Conservation (phyloP, 2,888 invertebrate genomes). For the Mythimna lalbum region DNA sequence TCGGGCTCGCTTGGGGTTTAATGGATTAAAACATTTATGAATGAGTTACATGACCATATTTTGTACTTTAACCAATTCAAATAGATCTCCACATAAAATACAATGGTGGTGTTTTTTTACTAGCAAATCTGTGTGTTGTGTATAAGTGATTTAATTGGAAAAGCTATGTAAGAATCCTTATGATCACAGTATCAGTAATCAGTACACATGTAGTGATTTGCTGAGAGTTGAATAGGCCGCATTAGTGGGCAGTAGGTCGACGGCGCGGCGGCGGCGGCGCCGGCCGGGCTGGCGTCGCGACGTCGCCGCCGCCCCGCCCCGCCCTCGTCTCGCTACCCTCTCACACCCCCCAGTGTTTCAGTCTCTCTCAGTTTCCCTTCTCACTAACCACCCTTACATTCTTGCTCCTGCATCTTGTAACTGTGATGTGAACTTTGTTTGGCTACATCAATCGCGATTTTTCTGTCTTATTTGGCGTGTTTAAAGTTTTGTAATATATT, state of each 20-base stretch:
- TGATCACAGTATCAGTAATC: conserved; percentile 55
- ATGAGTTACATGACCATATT: neutral
- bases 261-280: conserved; percentile 74
- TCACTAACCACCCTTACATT: conserved; percentile 56
- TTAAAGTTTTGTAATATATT: conserved; percentile 9
- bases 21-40: too few species aligned
- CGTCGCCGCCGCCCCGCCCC: conserved; percentile 77
- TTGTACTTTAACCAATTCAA: neutral
- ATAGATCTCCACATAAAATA: neutral
- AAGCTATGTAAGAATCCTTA: conserved; percentile 57
- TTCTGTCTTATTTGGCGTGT: conserved; percentile 3
- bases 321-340: conserved; percentile 59
- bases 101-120: neutral
- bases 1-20: too few species aligned
- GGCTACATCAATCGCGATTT: conserved; percentile 10
- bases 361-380: conserved; percentile 68
- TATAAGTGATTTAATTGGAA: conserved; percentile 21
- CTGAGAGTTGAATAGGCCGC: conserved; percentile 65
- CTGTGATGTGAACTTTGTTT: conserved; percentile 52
- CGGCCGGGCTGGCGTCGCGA: conserved; percentile 89
- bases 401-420: conserved; percentile 45
- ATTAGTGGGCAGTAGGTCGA: conserved; percentile 73
- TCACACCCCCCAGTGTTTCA: conserved; percentile 58
- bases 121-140: conserved; percentile 8
- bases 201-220: conserved; percentile 59